Evolutionary conservation across 2,888 invertebrate species (phyloP).

Genomic region (Leucophenga montana): DNA sequence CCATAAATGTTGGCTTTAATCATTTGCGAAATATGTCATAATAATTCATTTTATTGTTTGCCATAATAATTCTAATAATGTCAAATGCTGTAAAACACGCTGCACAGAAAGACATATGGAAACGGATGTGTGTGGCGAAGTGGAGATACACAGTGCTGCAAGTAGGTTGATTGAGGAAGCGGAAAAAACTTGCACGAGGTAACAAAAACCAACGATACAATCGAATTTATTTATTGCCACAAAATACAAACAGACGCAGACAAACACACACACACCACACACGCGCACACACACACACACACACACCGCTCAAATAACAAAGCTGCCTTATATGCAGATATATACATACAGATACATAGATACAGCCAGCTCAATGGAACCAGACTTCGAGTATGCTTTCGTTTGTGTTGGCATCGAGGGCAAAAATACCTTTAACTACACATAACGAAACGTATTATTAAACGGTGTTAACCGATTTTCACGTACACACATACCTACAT

Average conservation of each 20-base stretch:
- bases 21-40: constrained; percentile 28
- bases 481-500: not conserved
- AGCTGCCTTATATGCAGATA: too few relatives aligned
- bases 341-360: not conserved
- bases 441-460: constrained; percentile 15
- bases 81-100: constrained; percentile 20
- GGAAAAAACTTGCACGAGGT: constrained; percentile 10
- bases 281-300: not conserved
- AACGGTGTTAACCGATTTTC: constrained; percentile 23
- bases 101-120: not conserved
- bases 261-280: not conserved
- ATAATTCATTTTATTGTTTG: constrained; percentile 28
- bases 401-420: not conserved
- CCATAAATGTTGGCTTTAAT: constrained; percentile 26
- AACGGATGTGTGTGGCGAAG: not conserved
- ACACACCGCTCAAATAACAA: constrained; percentile 4
- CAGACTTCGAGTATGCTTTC: not conserved
- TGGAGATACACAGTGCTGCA: too few relatives aligned
- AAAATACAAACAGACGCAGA: not conserved
- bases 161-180: not conserved
- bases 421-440: not conserved
- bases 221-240: constrained; percentile 25
- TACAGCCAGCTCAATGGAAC: not conserved
- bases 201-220: constrained; percentile 5
- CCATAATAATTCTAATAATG: constrained; percentile 29